Percentiles rank a stretch among this genome's conserved stretches.
Evolutionary conservation across 2,888 invertebrate genomes (phyloP).

Genomic region (Lasioglossum figueresi): DNA sequence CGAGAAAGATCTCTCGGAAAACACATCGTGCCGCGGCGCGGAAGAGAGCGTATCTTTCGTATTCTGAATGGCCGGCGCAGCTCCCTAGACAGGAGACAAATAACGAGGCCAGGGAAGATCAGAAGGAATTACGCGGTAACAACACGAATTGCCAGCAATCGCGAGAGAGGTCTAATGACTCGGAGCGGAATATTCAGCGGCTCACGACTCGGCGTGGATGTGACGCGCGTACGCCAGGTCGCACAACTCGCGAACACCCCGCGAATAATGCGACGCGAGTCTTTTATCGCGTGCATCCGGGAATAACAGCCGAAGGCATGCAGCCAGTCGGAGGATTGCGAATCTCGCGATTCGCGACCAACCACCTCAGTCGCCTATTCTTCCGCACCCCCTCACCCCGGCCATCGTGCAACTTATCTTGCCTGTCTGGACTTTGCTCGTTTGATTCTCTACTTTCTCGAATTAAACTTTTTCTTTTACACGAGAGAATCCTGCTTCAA

Average conservation of each 20-base stretch:
- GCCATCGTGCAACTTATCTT: not conserved
- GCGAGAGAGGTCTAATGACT: slow-evolving; percentile 15
- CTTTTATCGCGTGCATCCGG: slow-evolving; percentile 32
- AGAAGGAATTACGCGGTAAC: slow-evolving; percentile 38
- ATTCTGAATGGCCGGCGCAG: slow-evolving; percentile 7
- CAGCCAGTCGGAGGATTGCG: not conserved
- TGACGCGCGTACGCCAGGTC: not conserved
- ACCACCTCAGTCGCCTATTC: not conserved
- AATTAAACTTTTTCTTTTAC: not conserved
- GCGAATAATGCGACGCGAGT: slow-evolving; percentile 20
- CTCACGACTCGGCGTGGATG: not conserved
- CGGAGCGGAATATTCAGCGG: not conserved
- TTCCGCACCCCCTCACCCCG: no score
- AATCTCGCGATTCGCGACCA: not conserved
- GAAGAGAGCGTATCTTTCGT: slow-evolving; percentile 1
- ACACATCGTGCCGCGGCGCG: not conserved
- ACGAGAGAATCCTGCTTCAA: not conserved
- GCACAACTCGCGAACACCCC: slow-evolving; percentile 27
- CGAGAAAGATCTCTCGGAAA: not conserved
- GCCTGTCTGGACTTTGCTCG: not conserved
- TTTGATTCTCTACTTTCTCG: not conserved
- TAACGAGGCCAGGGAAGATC: slow-evolving; percentile 50
- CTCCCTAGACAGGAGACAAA: slow-evolving; percentile 43
- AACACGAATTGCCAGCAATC: slow-evolving; percentile 20
- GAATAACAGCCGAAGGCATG: slow-evolving; percentile 37